Conservation (phyloP, 37 sponge, comb jelly and placozoan species). For the Aphrocallistes beatrix region DNA sequence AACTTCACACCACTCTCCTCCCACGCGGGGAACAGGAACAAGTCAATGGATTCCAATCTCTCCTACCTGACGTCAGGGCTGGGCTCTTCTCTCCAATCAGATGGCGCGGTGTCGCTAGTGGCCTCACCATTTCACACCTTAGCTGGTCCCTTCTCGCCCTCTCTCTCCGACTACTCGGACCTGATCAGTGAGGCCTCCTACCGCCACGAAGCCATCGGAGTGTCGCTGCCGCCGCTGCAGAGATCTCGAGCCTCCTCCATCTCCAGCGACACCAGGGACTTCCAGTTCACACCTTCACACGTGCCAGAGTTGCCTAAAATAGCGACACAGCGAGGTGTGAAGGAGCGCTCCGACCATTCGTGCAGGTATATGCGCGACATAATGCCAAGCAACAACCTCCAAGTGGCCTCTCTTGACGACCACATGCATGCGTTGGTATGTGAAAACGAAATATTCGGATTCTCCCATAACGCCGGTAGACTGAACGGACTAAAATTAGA, state of each 20-base stretch:
- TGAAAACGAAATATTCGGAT: neutral
- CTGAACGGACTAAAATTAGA: neutral
- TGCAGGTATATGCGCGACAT: no score
- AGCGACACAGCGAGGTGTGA: no score
- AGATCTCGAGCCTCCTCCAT: neutral
- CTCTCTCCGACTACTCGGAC: neutral
- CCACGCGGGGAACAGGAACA: no score
- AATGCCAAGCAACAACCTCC: neutral
- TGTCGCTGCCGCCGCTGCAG: neutral
- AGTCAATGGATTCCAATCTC: neutral
- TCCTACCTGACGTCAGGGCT: slow-evolving; percentile 3
- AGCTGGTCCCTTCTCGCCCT: neutral
- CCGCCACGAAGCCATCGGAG: neutral
- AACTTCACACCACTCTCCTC: no score
- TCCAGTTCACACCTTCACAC: neutral
- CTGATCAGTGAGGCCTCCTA: neutral
- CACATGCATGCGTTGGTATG: neutral
- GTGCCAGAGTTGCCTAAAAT: neutral
- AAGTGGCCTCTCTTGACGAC: neutral
- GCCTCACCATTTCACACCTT: no score
- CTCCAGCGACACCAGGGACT: neutral
- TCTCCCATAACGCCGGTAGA: neutral
- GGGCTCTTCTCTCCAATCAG: neutral
- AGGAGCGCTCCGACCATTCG: no score
- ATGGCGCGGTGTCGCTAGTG: neutral